phyloP scores from a whole-genome alignment of 2,113 vertebrate species.

The Galeopterus variegatus region DNA sequence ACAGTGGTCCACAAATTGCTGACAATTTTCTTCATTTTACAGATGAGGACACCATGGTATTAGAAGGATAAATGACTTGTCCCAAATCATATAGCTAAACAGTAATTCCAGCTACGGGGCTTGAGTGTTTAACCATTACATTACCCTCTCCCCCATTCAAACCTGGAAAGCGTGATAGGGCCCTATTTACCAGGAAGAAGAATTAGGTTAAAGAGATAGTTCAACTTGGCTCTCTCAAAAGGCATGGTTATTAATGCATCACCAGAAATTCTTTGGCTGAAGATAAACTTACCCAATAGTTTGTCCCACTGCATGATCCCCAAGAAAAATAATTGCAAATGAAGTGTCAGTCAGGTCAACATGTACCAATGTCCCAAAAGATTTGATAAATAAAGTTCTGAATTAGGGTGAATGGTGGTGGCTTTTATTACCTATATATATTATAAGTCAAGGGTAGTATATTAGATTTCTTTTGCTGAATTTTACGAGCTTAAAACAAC shows the following conservation, averaged over 20 bases:
- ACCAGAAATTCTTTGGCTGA: not conserved
- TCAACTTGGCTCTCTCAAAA: not conserved
- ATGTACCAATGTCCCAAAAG: not conserved
- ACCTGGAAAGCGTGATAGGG: not conserved
- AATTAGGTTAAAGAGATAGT: not conserved
- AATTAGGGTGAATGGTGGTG: not conserved
- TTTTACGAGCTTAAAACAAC: not conserved
- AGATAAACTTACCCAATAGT: too few species aligned
- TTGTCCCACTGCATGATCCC: not conserved
- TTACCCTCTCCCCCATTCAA: not conserved
- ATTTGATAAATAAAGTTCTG: not conserved
- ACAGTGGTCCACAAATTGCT: not conserved
- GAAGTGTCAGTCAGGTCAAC: not conserved
- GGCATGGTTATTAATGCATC: not conserved
- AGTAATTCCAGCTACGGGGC: not conserved
- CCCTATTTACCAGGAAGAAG: too few species aligned
- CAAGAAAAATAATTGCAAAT: not conserved
- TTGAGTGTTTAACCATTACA: not conserved
- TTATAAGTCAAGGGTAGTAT: not conserved
- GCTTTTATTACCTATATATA: not conserved
- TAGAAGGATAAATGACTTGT: too few species aligned
- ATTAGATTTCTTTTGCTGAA: not conserved
- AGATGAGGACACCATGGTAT: accelerated
- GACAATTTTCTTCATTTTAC: not conserved
- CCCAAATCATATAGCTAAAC: not conserved